Evolutionary conservation across 2,113 vertebrate genomes (phyloP).

Genomic region (Lucifuga dentata): DNA sequence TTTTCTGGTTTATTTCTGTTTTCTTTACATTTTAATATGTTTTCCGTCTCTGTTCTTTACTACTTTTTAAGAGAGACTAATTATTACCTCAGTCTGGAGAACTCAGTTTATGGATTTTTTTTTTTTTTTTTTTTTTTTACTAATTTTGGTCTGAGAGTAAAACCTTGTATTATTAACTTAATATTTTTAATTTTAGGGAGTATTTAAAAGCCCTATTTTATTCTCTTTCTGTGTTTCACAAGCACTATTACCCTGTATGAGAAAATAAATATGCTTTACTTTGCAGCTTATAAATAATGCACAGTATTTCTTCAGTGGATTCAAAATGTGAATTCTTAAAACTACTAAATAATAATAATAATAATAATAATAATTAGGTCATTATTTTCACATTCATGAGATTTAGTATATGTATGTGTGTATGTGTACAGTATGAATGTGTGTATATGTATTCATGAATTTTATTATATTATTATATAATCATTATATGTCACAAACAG

Average conservation of each 20-base stretch:
- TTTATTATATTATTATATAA: too few relatives aligned
- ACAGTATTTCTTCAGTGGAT: background rate
- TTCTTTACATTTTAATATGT: constrained; percentile 27
- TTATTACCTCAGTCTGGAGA: constrained; percentile 6
- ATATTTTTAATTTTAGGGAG: constrained; percentile 3
- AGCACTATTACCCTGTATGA: background rate
- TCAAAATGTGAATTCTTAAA: too few relatives aligned
- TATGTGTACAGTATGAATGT: background rate
- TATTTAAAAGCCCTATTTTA: constrained; percentile 10
- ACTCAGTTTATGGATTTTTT: constrained; percentile 15
- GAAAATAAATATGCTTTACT: background rate
- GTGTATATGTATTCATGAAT: background rate
- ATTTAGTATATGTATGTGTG: background rate
- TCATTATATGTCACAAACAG: background rate
- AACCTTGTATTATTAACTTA: constrained; percentile 13
- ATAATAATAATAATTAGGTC: too few relatives aligned
- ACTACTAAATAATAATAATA: too few relatives aligned
- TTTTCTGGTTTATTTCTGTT: constrained; percentile 27
- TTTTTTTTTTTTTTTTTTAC: constrained; percentile 21
- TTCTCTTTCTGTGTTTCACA: background rate
- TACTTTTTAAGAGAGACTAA: constrained; percentile 7
- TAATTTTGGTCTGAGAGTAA: background rate
- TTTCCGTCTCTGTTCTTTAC: background rate
- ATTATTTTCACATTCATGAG: background rate
- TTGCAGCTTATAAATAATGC: too few relatives aligned